phyloP scores from a whole-genome alignment of 2,888 invertebrate species.

The Leptopilina syphax region DNA sequence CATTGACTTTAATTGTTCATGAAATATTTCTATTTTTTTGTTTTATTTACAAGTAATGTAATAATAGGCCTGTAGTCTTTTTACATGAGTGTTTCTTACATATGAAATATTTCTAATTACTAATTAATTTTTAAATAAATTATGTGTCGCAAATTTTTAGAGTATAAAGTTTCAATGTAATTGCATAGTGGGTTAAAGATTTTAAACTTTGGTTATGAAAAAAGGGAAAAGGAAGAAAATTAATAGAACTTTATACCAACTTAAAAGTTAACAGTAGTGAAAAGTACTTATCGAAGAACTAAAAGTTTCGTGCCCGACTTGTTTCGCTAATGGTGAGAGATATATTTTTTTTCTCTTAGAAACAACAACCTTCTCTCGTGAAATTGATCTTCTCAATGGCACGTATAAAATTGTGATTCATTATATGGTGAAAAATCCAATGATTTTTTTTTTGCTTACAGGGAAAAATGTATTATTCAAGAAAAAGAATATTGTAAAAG shows the following conservation, averaged over 20 bases:
- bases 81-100: too few relatives aligned
- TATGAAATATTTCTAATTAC: too few relatives aligned
- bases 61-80: too few relatives aligned
- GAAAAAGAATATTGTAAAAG: slow-evolving; percentile 40
- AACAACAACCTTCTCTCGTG: slow-evolving; percentile 1
- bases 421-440: slow-evolving; percentile 53
- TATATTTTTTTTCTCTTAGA: background rate
- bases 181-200: too few relatives aligned
- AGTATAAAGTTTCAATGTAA: too few relatives aligned
- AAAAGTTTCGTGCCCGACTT: slow-evolving; percentile 24
- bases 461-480: slow-evolving; percentile 68
- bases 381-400: slow-evolving; percentile 47
- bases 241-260: background rate
- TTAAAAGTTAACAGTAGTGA: slow-evolving; percentile 8
- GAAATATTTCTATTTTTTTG: too few relatives aligned
- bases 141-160: too few relatives aligned
- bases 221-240: background rate
- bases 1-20: too few relatives aligned
- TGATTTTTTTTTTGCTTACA: slow-evolving; percentile 30
- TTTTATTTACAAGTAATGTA: too few relatives aligned
- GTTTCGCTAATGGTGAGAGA: slow-evolving; percentile 25
- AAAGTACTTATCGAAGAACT: slow-evolving; percentile 4
- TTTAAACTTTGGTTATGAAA: background rate
- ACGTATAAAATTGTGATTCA: slow-evolving; percentile 59
- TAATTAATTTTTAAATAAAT: too few relatives aligned